These are phyloP conservation scores for Furnarius figulus DNA, from an alignment of 2,113 vertebrate genomes.

Conservation along the genomic window DNA sequence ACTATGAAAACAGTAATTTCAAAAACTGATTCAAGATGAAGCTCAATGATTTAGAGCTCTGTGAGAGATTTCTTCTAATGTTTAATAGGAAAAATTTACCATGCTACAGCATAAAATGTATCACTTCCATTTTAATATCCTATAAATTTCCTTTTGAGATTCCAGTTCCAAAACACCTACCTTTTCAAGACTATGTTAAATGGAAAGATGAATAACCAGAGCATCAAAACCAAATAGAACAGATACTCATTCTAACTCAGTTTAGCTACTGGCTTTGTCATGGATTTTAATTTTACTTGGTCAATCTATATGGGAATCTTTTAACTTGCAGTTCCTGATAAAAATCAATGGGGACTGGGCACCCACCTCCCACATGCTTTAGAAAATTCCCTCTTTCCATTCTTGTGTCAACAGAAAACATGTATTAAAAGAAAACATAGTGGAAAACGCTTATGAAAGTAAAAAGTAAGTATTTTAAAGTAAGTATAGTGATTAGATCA, in stretches of 20 bases:
- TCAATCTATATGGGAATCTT: not conserved
- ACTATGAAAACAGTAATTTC: not conserved
- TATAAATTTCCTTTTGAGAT: not conserved
- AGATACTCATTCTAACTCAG: not conserved
- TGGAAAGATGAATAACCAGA: not conserved
- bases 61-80: not conserved
- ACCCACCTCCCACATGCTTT: not conserved
- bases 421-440: not conserved
- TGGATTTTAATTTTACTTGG: not conserved
- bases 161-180: not conserved
- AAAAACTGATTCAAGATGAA: not conserved
- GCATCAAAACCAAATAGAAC: not conserved
- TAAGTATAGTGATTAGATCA: not conserved
- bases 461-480: not conserved
- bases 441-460: not conserved
- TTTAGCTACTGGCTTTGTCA: not conserved
- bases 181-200: not conserved
- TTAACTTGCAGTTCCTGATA: not conserved
- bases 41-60: not conserved
- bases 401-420: not conserved
- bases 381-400: not conserved
- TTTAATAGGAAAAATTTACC: not conserved
- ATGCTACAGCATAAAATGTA: not conserved
- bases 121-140: not conserved
- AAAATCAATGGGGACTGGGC: not conserved